These are phyloP conservation scores for Pseudochirops cupreus DNA, from an alignment of 2,797 vertebrate genomes.

Conservation along the genomic window DNA sequence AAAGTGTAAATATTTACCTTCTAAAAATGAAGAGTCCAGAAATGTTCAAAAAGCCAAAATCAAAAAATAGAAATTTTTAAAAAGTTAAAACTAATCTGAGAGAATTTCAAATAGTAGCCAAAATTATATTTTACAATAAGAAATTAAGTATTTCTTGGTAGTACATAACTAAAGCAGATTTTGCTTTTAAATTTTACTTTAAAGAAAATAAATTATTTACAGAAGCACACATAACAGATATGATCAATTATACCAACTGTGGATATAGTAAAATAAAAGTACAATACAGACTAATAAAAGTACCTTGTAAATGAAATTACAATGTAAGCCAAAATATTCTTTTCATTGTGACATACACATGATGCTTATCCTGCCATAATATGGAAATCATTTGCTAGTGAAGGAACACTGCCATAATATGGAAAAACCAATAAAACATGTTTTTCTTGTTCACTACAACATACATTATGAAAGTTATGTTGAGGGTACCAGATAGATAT, in stretches of 20 bases:
- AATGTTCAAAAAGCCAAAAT: slow-evolving; percentile 88
- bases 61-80: slow-evolving; percentile 86
- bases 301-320: not conserved
- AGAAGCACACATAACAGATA: slow-evolving; percentile 35
- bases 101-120: slow-evolving; percentile 22
- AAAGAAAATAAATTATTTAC: not conserved
- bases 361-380: slow-evolving; percentile 51
- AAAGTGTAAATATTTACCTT: slow-evolving; percentile 91
- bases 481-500: slow-evolving; percentile 15
- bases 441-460: not conserved
- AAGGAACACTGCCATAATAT: slow-evolving; percentile 50
- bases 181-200: slow-evolving; percentile 35
- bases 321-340: not conserved
- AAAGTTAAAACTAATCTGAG: slow-evolving; percentile 73
- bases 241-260: slow-evolving; percentile 24
- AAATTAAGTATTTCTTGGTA: slow-evolving; percentile 51
- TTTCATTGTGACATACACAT: not conserved
- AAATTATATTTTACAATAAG: slow-evolving; percentile 49
- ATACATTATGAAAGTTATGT: slow-evolving; percentile 28
- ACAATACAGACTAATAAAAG: not conserved
- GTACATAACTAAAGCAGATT: slow-evolving; percentile 13
- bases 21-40: slow-evolving; percentile 87
- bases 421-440: slow-evolving; percentile 39
- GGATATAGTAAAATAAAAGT: slow-evolving; percentile 6
- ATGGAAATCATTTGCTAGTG: too few species aligned